Evolutionary conservation across 2,888 invertebrate species (phyloP).

Genomic region (Seira sanloemensis): DNA sequence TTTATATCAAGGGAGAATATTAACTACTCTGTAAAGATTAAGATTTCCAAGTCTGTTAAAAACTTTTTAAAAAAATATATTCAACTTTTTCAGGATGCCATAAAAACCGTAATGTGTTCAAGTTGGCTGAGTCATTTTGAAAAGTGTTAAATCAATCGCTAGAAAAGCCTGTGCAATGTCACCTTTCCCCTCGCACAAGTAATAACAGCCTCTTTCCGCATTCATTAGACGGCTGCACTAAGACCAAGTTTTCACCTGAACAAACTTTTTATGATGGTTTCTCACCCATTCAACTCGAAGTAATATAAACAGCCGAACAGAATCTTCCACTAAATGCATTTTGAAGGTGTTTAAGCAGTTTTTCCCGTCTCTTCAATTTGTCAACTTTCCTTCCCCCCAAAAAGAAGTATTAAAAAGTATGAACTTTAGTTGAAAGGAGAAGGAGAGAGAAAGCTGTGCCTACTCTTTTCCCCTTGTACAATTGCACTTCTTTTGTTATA

Average conservation of each 20-base stretch:
- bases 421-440: slow-evolving; percentile 1
- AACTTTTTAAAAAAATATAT: too few species aligned
- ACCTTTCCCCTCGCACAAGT: neutral
- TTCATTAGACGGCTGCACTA: neutral
- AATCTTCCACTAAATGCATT: neutral
- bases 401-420: neutral
- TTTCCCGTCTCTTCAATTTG: neutral
- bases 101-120: neutral
- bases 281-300: neutral
- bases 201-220: neutral
- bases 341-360: neutral
- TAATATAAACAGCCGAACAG: neutral
- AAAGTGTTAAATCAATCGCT: neutral
- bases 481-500: neutral
- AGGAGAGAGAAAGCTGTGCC: neutral
- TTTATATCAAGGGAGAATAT: too few species aligned
- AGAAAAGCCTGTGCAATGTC: neutral
- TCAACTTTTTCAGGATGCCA: neutral
- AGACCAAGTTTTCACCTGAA: neutral
- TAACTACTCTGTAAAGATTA: too few species aligned
- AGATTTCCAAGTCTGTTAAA: too few species aligned
- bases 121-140: neutral
- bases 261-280: neutral
- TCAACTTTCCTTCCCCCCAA: neutral
- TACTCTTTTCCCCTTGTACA: neutral